These are phyloP conservation scores for Actinia tenebrosa DNA, from an alignment of 64 coral and sea anemone genomes.

Conservation along the genomic window DNA sequence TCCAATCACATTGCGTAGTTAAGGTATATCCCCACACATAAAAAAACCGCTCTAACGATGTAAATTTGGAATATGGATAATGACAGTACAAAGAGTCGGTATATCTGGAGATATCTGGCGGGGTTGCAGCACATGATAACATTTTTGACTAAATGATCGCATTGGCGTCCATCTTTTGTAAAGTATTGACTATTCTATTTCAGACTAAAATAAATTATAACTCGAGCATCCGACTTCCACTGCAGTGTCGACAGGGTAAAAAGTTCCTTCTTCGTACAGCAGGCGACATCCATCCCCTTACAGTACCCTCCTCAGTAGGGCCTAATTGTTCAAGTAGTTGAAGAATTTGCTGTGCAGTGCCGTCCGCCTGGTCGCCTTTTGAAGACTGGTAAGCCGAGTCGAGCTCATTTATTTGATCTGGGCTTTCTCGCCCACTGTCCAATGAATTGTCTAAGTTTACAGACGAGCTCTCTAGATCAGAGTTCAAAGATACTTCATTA, in stretches of 20 bases:
- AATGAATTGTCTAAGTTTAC: conserved; percentile 10
- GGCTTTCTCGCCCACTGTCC: conserved; percentile 27
- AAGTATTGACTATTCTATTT: neutral
- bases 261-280: conserved; percentile 54
- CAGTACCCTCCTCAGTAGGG: conserved; percentile 42
- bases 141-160: neutral
- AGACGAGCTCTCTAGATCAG: conserved; percentile 2
- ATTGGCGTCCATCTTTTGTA: neutral
- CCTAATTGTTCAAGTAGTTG: conserved; percentile 75
- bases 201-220: conserved; percentile 4
- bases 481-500: neutral
- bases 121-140: neutral
- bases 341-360: conserved; percentile 74
- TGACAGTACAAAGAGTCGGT: too few relatives aligned
- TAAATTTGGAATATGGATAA: too few relatives aligned
- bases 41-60: too few relatives aligned
- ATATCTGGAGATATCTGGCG: too few relatives aligned
- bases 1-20: too few relatives aligned
- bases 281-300: conserved; percentile 37
- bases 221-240: conserved; percentile 10
- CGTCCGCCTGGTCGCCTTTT: conserved; percentile 48
- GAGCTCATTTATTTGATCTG: neutral
- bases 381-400: neutral
- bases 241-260: conserved; percentile 63
- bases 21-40: too few relatives aligned